These are phyloP conservation scores for Tragelaphus buxtoni DNA, from an alignment of 2,113 vertebrate genomes.

Conservation along the genomic window DNA sequence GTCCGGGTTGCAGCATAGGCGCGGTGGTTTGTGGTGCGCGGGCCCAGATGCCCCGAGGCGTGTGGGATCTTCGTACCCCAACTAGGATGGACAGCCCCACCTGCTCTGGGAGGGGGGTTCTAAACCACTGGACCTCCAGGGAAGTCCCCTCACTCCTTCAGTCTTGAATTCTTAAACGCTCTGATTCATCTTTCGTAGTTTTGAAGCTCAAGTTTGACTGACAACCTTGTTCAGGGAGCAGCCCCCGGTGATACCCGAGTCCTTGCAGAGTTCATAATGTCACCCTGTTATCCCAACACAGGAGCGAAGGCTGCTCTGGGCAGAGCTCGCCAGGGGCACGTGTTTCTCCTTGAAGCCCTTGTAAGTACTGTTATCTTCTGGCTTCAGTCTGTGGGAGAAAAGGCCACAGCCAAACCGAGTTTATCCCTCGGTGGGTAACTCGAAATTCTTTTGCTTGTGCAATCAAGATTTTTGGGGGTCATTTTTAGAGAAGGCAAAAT, in stretches of 20 bases:
- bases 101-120: rapidly evolving
- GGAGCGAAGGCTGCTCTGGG: not conserved
- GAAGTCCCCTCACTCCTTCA: not conserved
- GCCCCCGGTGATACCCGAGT: not conserved
- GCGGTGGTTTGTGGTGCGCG: rapidly evolving
- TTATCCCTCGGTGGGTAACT: not conserved
- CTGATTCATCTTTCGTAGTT: not conserved
- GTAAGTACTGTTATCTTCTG: not conserved
- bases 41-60: rapidly evolving
- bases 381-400: not conserved
- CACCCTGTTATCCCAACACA: rapidly evolving
- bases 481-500: not conserved
- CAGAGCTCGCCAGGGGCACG: not conserved
- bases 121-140: not conserved
- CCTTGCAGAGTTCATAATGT: not conserved
- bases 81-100: not conserved
- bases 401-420: not conserved
- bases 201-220: not conserved
- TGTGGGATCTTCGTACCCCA: not conserved
- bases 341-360: not conserved
- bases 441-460: not conserved
- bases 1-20: not conserved
- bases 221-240: rapidly evolving
- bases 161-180: not conserved
- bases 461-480: not conserved